These are phyloP conservation scores for Aurelia sp. DNA, from an alignment of 30 jellyfish, hydroid and myxozoan species.

Conservation along the genomic window DNA sequence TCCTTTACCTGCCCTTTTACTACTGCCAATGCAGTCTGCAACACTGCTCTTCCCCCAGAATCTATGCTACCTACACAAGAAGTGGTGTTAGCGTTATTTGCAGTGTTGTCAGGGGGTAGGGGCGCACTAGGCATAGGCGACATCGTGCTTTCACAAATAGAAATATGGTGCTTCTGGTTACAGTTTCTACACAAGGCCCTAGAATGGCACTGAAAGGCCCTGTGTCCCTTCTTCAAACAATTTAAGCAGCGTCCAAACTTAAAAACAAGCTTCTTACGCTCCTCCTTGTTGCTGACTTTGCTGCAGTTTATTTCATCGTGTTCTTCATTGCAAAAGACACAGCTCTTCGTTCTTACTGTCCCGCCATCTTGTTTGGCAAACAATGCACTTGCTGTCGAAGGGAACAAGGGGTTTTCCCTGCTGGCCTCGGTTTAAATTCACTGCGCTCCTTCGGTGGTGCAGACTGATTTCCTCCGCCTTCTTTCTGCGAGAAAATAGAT, in stretches of 20 bases:
- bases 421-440: too few species aligned
- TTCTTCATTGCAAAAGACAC: neutral
- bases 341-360: neutral
- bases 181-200: neutral
- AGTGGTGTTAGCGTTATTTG: slow-evolving; percentile 51
- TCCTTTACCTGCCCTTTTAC: neutral
- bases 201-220: slow-evolving; percentile 2
- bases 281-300: neutral
- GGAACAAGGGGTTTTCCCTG: too few species aligned
- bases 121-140: neutral
- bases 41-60: slow-evolving; percentile 18
- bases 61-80: too few species aligned
- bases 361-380: too few species aligned
- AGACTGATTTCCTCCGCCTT: too few species aligned
- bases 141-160: neutral
- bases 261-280: neutral
- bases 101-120: neutral
- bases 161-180: slow-evolving; percentile 26
- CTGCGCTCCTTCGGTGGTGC: too few species aligned
- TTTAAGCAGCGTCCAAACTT: slow-evolving; percentile 21
- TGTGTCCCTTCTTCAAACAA: slow-evolving; percentile 24
- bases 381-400: too few species aligned
- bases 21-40: slow-evolving; percentile 7
- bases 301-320: slow-evolving; percentile 23
- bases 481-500: neutral